Evolutionary conservation across 37 sponge, comb jelly and placozoan genomes (phyloP), one percentile per base, ranked within the genome.

Genomic region (Halisarca cf. caerulea): DNA sequence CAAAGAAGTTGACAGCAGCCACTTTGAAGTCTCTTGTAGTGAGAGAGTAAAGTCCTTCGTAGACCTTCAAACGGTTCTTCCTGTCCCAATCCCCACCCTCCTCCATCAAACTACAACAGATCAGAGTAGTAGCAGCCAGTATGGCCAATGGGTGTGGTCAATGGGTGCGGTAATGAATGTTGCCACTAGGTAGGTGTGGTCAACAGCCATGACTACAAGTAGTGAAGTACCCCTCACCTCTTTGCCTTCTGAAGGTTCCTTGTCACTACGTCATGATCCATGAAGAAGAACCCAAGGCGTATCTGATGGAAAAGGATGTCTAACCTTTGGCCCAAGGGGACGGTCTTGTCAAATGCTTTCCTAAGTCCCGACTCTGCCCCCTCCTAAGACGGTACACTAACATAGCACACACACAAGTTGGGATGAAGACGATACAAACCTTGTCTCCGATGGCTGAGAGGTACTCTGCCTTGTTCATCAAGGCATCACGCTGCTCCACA

Each of bases 81-180:
- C 99, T 78, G 58, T 99, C 99, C 99, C 99, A 99, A 74, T 99
- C 99, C 33, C 99, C 99, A 17, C 99, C 99, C 69, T 96, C 96
- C 59, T 99, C 99, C 44, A 99, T 86, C 71, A 99, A 81, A 82
- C 98, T 97, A 80, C 27, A 78, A 23, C 44, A n/a, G n/a, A n/a
- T n/a, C n/a, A n/a, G n/a, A n/a, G n/a, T n/a, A n/a, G n/a, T n/a
- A n/a, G n/a, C n/a, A n/a, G n/a, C n/a, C n/a, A n/a, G n/a, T n/a
- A n/a, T n/a, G n/a, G n/a, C n/a, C n/a, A n/a, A n/a, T n/a, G n/a
- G n/a, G n/a, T n/a, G n/a, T n/a, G n/a, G n/a, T n/a, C n/a, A n/a
- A n/a, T n/a, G n/a, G n/a, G n/a, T n/a, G n/a, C n/a, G n/a, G n/a
- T n/a, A n/a, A n/a, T n/a, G n/a, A n/a, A n/a, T n/a, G n/a, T n/a